Evolutionary conservation across 1,140 invertebrate species (phyloP), one percentile per base, ranked within the genome.

Genomic region (Procambarus clarkii): DNA sequence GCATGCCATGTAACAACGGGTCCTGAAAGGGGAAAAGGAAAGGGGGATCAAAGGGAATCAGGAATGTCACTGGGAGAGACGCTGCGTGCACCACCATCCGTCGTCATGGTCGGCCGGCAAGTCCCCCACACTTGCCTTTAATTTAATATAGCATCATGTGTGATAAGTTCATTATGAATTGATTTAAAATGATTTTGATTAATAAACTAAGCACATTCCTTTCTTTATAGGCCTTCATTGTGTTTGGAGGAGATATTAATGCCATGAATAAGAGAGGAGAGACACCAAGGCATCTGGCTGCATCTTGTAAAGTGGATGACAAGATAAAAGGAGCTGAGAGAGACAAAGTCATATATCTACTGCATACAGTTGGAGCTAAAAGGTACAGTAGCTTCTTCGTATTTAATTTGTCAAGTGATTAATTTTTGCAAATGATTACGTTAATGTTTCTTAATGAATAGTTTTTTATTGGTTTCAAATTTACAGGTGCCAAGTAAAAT

Each of bases 301-400:
- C 93, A 69, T 95, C 96, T 88, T 93, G 93, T 21, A 92, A 94
- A 46, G 93, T 94, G 24, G 94, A 95, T 34, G 94, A 95, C 18
- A 91, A 88, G 81, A 69, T 9, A 3, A 92, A 91, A 78, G 74
- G 78, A 92, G 45, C 92, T 94, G 94, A 92, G 76, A 89, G 87
- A 91, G 95, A 94, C 86, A 96, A 96, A 93, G 96, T 98, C 79
- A 94, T 99, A 1, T 98, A 98, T 94, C 95, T 97, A 50, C 94
- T 99, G 13, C 97, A 98, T 94, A 96, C 97, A 0, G 97, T 98
- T 45, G 98, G 98, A 0, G 98, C 98, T 7, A 94, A 95, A 88
- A 96, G 98, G 80, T 98, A 97, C n/a, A 48, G 21, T 54, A 18
- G 48, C 64, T 92, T 80, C 18, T 46, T 69, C 46, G 4, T 34